Evolutionary conservation across 2,888 invertebrate species (phyloP), one percentile per base, ranked within the genome.

Genomic region (Volucella zonaria): DNA sequence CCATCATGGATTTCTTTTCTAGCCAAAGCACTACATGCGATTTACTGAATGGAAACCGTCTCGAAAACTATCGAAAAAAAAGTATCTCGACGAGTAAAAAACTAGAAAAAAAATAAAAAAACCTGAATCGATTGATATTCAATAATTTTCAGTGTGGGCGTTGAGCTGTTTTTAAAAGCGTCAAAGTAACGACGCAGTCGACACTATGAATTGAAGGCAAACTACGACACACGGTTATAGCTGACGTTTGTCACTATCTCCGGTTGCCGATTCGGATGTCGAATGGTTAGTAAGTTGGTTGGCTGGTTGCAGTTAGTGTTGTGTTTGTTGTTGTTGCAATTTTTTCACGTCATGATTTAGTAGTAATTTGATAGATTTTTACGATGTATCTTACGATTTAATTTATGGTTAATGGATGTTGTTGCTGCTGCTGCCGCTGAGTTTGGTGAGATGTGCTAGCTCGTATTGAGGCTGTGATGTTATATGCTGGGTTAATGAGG

Each of bases 361-460:
- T 70, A 78, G 82, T 78, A 82, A 78, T 82, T 78, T 74, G 78
- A 82, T 78, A 67, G 78, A 67, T 67, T 73, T 73, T 82, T 77
- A 82, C 59, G 76, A 66, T 64, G 56, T 42, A 61, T 54, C 54
- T 66, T 67, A 77, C 82, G 82, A 73, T 74, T 77, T 62, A 67
- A 74, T 74, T 68, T 82, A 74, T 78, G 73, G 73, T 82, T 74
- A 78, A 78, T 66, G 40, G 56, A 64, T 73, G 76, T 18, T 38
- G 23, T 23, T 18, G 59, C 43, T 31, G 51, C 47, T 61, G 18
- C 47, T 15, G 68, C 12, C 10, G 42, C 23, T 12, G 3, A 49
- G 42, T 23, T 8, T 12, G 15, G 47, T 52, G 43, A 51, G 78
- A 62, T 47, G 68, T 49, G 64, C 43, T 68, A 56, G 45, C 45